Base-by-base conservation (phyloP, 2,888 invertebrate genomes). In the Eledona agricola region DNA sequence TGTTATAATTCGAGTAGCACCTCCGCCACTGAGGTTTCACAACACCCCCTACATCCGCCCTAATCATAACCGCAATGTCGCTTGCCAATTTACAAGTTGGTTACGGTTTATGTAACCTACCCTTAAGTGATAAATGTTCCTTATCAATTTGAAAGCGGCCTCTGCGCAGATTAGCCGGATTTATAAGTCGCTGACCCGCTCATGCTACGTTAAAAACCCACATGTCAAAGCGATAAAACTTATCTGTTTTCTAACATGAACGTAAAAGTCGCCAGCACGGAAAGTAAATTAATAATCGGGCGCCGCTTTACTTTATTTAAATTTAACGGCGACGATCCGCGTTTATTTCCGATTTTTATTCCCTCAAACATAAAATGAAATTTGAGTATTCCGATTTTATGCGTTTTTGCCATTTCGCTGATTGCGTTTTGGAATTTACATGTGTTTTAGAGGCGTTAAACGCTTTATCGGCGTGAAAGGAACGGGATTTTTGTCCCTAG, bases 351-450 rank as follows among this genome's bases (percentile, higher is more conserved):
- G 34, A 25, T 34, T 46, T 46, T 46, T 42, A 42, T 42, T 29
- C 20, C 29, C 26, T 20, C 22, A 34, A 25, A 46, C 47, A 37
- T 37, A 47, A 47, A 47, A 37, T 37, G 37, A 47, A 37, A 47
- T 47, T 47, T 47, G 47, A 37, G 22, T 19, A 25, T 26, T 46
- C 17, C 11, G 22, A 9, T 47, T 47, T 47, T 47, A 47, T 37
- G 22, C 35, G 37, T 35, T 37, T 46, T 47, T 16, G 29, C 47
- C 37, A 47, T 47, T 47, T 37, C 19, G 47, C 16, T 47, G 47
- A 47, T 47, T 47, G 47, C 26, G 37, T 45, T 47, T 47, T 47
- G 26, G 20, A 37, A 47, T 47, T 47, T 47, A 47, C 47, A 47
- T 46, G 26, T 47, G 47, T 37, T 47, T 47, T 37, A 47, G 37